Evolutionary conservation across 1,140 invertebrate species (phyloP), one percentile per base, ranked within the genome.

Genomic region (Bombus fervidus): DNA sequence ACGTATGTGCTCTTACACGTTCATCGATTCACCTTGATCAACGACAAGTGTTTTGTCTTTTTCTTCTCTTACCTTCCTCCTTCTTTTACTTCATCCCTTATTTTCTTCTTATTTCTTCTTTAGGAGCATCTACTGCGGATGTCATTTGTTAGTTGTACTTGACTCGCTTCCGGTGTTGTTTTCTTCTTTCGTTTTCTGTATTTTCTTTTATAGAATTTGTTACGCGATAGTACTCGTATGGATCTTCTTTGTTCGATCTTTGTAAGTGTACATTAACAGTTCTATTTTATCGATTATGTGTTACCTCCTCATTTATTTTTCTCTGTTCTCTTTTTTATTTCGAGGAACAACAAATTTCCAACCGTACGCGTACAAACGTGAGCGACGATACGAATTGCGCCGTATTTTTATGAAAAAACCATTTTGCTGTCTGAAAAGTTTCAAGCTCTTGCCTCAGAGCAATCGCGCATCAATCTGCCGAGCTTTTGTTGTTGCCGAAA

Each of bases 391-490:
- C 62, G 41, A 81, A 75, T 80, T 57, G 76, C 83, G n/a, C 41
- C 68, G 6, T 43, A 59, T 85, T 90, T 90, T 90, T 77, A 87
- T 76, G 77, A 83, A 73, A 81, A 68, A 86, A 76, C 83, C 71
- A 87, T 90, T 90, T 85, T 72, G 57, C 79, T 77, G 88, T 87
- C 89, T 90, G 80, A 85, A 90, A 87, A 86, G 89, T 85, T 90
- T 39, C 68, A 57, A 74, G 83, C 83, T 86, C 74, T 69, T 76
- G 81, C 41, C 82, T 64, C 68, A 83, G 86, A 88, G 86, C 47
- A 53, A 53, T 53, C 89, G 83, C 72, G 83, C 89, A 86, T 90
- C 89, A 90, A 90, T 90, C 89, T 90, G 85, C 47, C 59, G 82
- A 43, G 86, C 89, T 88, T 90, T 91, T 90, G 89, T 89, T 80